Evolutionary conservation across 2,113 vertebrate genomes (phyloP), one percentile per base, ranked within the genome.

Genomic region (Marcusenius ussheri): DNA sequence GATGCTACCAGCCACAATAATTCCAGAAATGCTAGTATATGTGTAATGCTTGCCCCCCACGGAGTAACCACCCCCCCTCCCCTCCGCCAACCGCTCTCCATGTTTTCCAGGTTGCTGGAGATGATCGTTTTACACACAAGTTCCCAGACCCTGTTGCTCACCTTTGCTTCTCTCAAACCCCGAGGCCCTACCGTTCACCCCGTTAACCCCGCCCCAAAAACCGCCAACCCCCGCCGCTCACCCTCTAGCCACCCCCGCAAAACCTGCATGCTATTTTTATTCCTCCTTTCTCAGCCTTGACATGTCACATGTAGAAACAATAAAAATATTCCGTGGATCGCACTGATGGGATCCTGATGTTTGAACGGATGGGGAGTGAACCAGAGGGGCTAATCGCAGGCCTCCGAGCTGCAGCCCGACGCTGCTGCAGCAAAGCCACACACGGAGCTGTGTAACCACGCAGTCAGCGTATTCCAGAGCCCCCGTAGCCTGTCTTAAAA

Each of bases 341-440:
- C 50, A 77, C 88, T 90, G 91, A 92, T 92, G 87, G 93, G 89
- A 90, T 91, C 91, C 46, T 92, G 91, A 92, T 92, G 91, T 90
- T 90, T 51, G 83, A 85, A 87, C 77, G 62, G 45, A 88, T 47
- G 62, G 39, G 77, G 24, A 53, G 31, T 80, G 58, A 85, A 85
- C n/a, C 77, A 10, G 21, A 31, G 39, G 9, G 39, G 50, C 77
- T 84, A 85, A 89, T 85, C 50, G n/a, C 8, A n/a, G 51, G 89
- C 15, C 89, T 84, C 39, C 7, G 3, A 39, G 17, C 35, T 3
- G 51, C 80, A 84, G 80, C 35, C 80, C 10, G 89, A 85, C 11
- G 5, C 74, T 6, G 13, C 17, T 15, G 80, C 17, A 58, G 83
- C 56, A 86, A 91, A 89, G 85, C 89, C 88, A 91, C 89, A 91